phyloP scores from a whole-genome alignment of 1,140 invertebrate species.

The Tyrophagus putrescentiae region DNA sequence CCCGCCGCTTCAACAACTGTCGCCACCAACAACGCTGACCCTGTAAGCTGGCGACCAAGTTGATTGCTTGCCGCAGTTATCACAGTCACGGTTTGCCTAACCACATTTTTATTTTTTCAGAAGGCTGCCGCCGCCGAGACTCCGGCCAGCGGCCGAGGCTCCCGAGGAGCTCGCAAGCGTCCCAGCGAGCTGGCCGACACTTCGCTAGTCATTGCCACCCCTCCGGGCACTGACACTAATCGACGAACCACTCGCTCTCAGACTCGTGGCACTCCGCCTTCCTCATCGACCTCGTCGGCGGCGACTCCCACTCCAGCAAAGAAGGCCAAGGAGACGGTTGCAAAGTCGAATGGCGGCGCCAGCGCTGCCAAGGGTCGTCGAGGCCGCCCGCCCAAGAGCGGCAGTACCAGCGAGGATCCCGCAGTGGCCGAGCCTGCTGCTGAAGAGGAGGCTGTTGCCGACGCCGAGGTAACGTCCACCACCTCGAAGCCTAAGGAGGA shows the following conservation, averaged over 20 bases:
- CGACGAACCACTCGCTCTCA: conserved; percentile 8
- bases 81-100: too few species aligned
- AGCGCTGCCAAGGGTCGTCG: conserved; percentile 6
- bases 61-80: too few species aligned
- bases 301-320: conserved; percentile 1
- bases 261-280: conserved; percentile 10
- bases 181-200: neutral
- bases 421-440: too few species aligned
- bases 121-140: too few species aligned
- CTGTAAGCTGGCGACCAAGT: too few species aligned
- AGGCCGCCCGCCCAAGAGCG: conserved; percentile 11
- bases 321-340: neutral
- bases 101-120: too few species aligned
- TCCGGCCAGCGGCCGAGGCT: neutral
- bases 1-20: too few species aligned
- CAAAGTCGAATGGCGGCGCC: neutral
- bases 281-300: neutral
- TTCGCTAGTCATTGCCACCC: conserved; percentile 2
- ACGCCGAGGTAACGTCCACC: neutral
- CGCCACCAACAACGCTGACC: too few species aligned
- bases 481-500: neutral
- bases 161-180: too few species aligned
- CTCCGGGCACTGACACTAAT: neutral
- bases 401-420: neutral
- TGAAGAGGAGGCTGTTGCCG: neutral